Percentiles rank a stretch among this genome's conserved stretches.
These are phyloP conservation scores for Ophion slaviceki DNA, from an alignment of 2,888 invertebrate species.

Conservation along the genomic window DNA sequence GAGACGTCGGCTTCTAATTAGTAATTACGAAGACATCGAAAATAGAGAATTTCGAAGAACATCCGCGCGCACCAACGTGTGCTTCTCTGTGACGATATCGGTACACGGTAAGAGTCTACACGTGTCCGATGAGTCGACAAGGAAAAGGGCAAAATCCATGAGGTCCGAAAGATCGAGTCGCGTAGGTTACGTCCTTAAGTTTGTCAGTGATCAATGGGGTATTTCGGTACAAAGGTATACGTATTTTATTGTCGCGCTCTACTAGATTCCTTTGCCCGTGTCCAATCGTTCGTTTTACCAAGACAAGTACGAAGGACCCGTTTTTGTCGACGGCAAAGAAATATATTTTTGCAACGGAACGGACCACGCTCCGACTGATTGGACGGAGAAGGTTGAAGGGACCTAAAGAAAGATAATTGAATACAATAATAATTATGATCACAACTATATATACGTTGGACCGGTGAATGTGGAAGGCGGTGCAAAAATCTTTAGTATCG, in stretches of 20 bases:
- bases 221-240: conserved; percentile 6
- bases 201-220: neutral
- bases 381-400: neutral
- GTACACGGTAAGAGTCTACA: neutral
- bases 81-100: conserved; percentile 9
- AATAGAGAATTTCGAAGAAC: conserved; percentile 69
- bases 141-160: neutral
- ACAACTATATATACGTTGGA: too few species aligned
- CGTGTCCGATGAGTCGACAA: neutral
- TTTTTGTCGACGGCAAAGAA: conserved; percentile 14
- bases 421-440: conserved; percentile 23
- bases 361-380: conserved; percentile 11
- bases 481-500: neutral
- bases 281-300: conserved; percentile 38
- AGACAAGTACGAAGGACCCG: conserved; percentile 49
- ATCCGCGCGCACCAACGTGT: conserved; percentile 40
- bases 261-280: conserved; percentile 51
- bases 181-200: neutral
- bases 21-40: conserved; percentile 75
- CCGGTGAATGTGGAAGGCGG: too few species aligned
- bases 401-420: conserved; percentile 9
- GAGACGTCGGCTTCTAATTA: conserved; percentile 74
- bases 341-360: conserved; percentile 40
- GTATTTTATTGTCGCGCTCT: conserved; percentile 44
- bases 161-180: neutral